A percentile compares a stretch with the other conserved stretches of the same genome.
phyloP scores from a whole-genome alignment of 1,140 invertebrate genomes.

The Limonius californicus region DNA sequence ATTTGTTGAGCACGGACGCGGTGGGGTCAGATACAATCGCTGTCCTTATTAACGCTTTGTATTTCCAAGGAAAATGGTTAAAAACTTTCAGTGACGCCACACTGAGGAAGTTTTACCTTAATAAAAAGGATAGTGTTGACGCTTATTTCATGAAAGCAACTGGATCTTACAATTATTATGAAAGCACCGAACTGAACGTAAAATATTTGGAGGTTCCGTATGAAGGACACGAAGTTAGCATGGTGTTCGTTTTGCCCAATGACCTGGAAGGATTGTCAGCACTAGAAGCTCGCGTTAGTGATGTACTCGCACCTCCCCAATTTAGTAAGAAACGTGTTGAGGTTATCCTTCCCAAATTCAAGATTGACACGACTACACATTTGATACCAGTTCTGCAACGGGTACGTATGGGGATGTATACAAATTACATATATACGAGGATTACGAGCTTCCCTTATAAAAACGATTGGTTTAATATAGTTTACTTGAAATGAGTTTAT shows the following conservation, averaged over 20 bases:
- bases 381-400: too few relatives aligned
- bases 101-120: conserved; percentile 48
- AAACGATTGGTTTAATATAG: too few relatives aligned
- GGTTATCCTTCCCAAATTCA: conserved; percentile 59
- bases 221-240: conserved; percentile 52
- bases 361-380: conserved; percentile 60
- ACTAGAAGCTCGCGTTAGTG: conserved; percentile 3
- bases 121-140: conserved; percentile 10
- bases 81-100: conserved; percentile 18
- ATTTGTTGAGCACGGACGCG: too few relatives aligned
- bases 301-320: not conserved
- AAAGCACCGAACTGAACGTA: conserved; percentile 47
- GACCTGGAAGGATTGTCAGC: conserved; percentile 50
- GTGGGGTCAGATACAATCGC: too few relatives aligned
- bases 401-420: too few relatives aligned
- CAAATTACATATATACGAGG: too few relatives aligned
- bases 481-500: too few relatives aligned
- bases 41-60: too few relatives aligned
- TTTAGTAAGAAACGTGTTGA: not conserved
- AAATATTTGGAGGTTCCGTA: conserved; percentile 54
- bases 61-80: too few relatives aligned
- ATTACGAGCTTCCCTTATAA: too few relatives aligned
- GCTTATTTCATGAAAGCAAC: not conserved
- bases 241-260: conserved; percentile 59
- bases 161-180: conserved; percentile 46